Percentiles rank a stretch among this genome's conserved stretches.
Evolutionary conservation across 2,888 invertebrate species (phyloP).

Genomic region (Tetranychus piercei): DNA sequence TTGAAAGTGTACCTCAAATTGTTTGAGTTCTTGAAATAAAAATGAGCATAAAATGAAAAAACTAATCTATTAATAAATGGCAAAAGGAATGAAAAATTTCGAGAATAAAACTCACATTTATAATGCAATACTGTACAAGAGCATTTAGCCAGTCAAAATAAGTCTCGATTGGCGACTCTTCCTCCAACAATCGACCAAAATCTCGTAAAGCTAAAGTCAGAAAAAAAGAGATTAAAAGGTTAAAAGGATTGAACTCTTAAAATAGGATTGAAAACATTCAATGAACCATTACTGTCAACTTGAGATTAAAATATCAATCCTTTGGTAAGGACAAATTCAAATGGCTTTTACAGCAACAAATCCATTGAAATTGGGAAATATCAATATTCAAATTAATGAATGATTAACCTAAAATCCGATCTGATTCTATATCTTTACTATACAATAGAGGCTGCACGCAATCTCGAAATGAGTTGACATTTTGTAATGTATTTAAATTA

Average conservation of each 20-base stretch:
- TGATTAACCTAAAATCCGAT: too few relatives aligned
- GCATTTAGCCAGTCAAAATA: slow-evolving; percentile 36
- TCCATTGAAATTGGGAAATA: too few relatives aligned
- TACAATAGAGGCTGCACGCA: too few relatives aligned
- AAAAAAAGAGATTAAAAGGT: not conserved
- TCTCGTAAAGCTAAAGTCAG: slow-evolving; percentile 33
- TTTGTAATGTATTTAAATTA: slow-evolving; percentile 3
- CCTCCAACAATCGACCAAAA: slow-evolving; percentile 36
- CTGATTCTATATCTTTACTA: too few relatives aligned
- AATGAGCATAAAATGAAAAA: not conserved
- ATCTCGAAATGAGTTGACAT: too few relatives aligned
- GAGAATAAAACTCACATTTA: slow-evolving; percentile 29
- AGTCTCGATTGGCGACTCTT: slow-evolving; percentile 34
- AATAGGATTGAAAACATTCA: too few relatives aligned
- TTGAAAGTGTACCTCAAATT: not conserved
- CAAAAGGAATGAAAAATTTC: not conserved
- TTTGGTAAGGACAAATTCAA: too few relatives aligned
- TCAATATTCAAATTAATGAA: too few relatives aligned
- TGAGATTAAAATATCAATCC: too few relatives aligned
- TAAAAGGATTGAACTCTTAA: too few relatives aligned
- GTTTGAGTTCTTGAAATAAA: slow-evolving; percentile 5
- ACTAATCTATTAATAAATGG: not conserved
- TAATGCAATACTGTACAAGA: slow-evolving; percentile 35
- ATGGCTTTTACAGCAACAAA: too few relatives aligned
- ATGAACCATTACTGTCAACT: too few relatives aligned